Evolutionary conservation across 2,113 vertebrate genomes (phyloP).

Genomic region (Dunckerocampus dactyliophorus): DNA sequence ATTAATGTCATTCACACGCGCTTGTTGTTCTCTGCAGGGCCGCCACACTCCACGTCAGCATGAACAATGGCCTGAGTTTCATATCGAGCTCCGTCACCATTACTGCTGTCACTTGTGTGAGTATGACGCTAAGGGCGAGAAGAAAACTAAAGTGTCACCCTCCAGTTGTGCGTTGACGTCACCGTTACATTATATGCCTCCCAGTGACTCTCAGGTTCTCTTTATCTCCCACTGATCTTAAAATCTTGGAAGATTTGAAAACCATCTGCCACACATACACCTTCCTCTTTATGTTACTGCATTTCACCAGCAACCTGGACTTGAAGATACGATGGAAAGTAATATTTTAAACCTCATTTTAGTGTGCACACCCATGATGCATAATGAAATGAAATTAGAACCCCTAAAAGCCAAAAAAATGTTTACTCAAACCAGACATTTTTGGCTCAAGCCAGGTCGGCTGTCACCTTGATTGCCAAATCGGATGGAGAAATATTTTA

Average conservation of each 20-base stretch:
- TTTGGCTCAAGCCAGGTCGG: not conserved
- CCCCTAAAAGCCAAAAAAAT: not conserved
- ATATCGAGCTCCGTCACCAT: slow-evolving; percentile 97
- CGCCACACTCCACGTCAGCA: slow-evolving; percentile 94
- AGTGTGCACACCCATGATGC: not conserved
- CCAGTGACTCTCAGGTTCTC: not conserved
- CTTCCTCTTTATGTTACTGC: slow-evolving; percentile 4
- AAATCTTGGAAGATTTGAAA: not conserved
- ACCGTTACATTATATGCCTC: not conserved
- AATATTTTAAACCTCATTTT: not conserved
- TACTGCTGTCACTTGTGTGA: slow-evolving; percentile 88
- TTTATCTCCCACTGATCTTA: slow-evolving; percentile 1
- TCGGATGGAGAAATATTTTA: not conserved
- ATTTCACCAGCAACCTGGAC: slow-evolving; percentile 2
- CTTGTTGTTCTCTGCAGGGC: slow-evolving; percentile 45
- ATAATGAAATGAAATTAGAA: not conserved
- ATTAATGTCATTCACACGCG: not conserved
- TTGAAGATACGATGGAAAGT: not conserved
- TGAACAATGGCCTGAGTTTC: slow-evolving; percentile 98
- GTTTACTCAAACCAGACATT: not conserved
- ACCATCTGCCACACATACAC: not conserved
- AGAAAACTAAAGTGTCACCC: not conserved
- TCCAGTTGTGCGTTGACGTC: not conserved
- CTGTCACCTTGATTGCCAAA: slow-evolving; percentile 1
- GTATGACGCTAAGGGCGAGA: slow-evolving; percentile 35